A percentile compares a stretch with the other conserved stretches of the same genome.
These are phyloP conservation scores for Typhlichthys subterraneus DNA, from an alignment of 2,797 vertebrate species.

Conservation along the genomic window DNA sequence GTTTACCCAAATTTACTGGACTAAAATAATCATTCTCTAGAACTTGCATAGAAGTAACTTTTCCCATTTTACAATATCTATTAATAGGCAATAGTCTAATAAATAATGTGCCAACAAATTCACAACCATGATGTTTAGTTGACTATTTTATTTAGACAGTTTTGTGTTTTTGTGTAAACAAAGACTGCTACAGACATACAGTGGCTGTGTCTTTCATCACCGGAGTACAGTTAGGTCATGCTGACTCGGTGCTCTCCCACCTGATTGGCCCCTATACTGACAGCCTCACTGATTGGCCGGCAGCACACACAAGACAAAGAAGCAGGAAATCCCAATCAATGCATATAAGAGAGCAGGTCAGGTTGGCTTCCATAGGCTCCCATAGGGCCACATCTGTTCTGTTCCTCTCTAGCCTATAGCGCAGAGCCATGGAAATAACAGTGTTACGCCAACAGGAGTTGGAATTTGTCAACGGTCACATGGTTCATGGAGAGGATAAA, in stretches of 20 bases:
- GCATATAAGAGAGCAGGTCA: conserved; percentile 56
- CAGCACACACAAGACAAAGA: conserved; percentile 20
- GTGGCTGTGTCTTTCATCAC: conserved; percentile 59
- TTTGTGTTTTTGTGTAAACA: no score
- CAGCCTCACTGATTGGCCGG: conserved; percentile 58
- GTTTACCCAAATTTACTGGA: no score
- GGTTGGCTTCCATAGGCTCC: conserved; percentile 50
- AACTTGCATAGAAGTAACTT: no score
- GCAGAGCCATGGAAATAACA: no score
- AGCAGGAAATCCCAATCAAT: conserved; percentile 59
- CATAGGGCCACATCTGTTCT: conserved; percentile 32
- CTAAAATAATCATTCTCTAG: no score
- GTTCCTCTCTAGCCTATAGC: conserved; percentile 3
- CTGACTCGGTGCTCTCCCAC: conserved; percentile 59
- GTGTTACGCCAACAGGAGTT: no score
- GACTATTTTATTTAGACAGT: no score
- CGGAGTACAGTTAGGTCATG: conserved; percentile 58
- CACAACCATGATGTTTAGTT: no score
- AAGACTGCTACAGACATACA: background rate
- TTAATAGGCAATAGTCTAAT: no score
- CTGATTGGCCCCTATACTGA: conserved; percentile 63
- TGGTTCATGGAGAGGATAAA: no score
- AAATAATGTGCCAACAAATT: no score
- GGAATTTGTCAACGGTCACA: conserved; percentile 15
- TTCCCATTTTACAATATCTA: no score